phyloP scores from a whole-genome alignment of 2,797 vertebrate genomes.

The Hapalemur alaotrensis region DNA sequence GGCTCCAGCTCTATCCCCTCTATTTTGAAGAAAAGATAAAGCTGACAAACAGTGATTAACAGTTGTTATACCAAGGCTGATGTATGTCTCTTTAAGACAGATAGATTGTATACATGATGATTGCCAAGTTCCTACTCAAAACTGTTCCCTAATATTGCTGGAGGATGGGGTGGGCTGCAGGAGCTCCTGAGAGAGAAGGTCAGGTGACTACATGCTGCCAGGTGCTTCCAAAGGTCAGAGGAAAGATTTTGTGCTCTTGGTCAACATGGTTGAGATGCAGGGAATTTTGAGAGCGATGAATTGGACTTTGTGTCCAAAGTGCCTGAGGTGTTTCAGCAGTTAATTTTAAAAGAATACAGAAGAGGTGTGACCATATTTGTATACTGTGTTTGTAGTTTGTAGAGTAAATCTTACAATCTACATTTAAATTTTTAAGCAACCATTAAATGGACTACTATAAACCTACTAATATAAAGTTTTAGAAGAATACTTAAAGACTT shows the following conservation, averaged over 20 bases:
- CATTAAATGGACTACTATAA: background rate
- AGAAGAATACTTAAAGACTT: background rate
- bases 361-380: background rate
- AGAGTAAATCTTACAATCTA: background rate
- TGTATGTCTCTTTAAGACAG: background rate
- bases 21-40: background rate
- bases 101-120: background rate
- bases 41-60: background rate
- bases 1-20: background rate
- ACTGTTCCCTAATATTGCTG: background rate
- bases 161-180: background rate
- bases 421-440: background rate
- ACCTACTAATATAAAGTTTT: background rate
- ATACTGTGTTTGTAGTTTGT: background rate
- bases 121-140: background rate
- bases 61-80: background rate
- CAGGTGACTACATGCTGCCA: background rate
- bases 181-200: background rate
- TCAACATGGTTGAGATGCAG: background rate
- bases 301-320: background rate
- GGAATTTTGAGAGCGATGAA: background rate
- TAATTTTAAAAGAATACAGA: background rate
- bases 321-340: background rate
- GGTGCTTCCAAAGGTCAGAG: too few relatives aligned
- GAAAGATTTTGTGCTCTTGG: background rate